Evolutionary conservation across 2,113 vertebrate species (phyloP).

Genomic region (Amphilophus citrinellus): DNA sequence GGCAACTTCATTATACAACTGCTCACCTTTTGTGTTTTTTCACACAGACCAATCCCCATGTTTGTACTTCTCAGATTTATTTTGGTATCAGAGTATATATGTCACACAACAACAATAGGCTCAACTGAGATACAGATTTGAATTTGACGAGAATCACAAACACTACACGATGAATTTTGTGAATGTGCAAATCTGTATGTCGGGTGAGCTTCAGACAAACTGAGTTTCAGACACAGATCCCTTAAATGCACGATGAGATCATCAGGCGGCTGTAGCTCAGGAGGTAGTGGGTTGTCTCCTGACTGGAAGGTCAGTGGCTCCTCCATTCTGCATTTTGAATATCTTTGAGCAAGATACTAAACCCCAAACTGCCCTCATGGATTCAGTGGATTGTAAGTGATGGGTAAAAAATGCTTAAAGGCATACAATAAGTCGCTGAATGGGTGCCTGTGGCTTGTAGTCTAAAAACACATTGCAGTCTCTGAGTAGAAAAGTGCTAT

Average conservation of each 20-base stretch:
- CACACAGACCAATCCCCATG: background rate
- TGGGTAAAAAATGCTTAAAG: background rate
- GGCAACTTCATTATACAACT: background rate
- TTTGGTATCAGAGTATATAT: background rate
- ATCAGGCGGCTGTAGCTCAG: background rate
- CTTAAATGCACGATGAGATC: background rate
- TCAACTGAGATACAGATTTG: background rate
- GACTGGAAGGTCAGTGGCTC: background rate
- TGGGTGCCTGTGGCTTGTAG: too few species aligned
- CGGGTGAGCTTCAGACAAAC: background rate
- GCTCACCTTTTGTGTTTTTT: slow-evolving; percentile 3
- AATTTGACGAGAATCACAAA: background rate
- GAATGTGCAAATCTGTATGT: background rate
- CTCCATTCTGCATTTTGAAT: background rate
- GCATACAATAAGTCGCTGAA: background rate
- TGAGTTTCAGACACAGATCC: fast-evolving
- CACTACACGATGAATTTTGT: background rate
- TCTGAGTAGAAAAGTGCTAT: background rate
- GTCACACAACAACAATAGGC: background rate
- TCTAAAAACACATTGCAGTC: too few species aligned
- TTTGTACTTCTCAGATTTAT: slow-evolving; percentile 36
- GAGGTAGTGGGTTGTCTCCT: fast-evolving
- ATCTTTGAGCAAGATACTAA: background rate
- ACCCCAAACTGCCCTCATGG: background rate
- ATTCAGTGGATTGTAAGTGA: background rate